phyloP scores from a whole-genome alignment of 1,140 invertebrate species.

The Bombus cullumanus region DNA sequence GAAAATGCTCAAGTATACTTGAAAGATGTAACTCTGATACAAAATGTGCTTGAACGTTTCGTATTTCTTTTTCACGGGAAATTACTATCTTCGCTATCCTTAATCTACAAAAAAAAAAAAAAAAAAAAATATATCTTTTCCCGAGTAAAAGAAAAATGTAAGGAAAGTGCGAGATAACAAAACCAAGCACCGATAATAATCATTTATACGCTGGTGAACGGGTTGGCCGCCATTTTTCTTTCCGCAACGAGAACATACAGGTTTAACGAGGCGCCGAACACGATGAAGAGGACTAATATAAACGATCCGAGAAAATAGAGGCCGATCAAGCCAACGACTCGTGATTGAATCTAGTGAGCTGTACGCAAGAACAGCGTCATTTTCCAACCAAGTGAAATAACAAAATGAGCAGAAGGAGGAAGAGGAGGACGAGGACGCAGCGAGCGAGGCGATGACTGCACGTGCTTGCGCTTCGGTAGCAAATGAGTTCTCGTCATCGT shows the following conservation, averaged over 20 bases:
- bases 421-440: neutral
- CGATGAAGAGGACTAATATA: neutral
- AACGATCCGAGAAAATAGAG: constrained; percentile 25
- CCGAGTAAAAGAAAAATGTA: neutral
- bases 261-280: neutral
- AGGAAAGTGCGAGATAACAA: neutral
- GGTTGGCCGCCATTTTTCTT: neutral
- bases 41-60: no score
- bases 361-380: neutral
- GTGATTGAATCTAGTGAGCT: neutral
- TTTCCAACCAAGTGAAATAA: neutral
- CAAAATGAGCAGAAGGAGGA: neutral
- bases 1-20: no score
- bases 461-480: neutral
- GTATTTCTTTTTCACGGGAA: no score
- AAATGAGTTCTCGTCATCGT: neutral
- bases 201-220: neutral
- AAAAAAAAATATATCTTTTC: neutral
- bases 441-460: neutral
- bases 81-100: no score
- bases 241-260: neutral
- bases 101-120: neutral
- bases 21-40: no score
- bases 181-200: no score
- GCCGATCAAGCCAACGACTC: neutral